A percentile compares a stretch with the other conserved stretches of the same genome.
Evolutionary conservation across 2,888 invertebrate genomes (phyloP).

Genomic region (Himalopsyche anomala): DNA sequence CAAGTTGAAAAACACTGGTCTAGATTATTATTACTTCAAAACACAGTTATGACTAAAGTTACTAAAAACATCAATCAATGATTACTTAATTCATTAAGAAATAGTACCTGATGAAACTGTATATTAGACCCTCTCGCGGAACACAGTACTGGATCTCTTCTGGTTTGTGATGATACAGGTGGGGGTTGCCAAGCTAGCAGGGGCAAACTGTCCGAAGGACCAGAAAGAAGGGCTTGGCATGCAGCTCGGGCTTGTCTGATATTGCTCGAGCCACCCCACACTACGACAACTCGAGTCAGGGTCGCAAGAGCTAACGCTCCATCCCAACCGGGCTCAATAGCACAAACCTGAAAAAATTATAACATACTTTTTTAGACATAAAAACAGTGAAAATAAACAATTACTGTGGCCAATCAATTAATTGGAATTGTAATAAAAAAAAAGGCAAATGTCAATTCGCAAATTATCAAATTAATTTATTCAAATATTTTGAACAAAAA

Average conservation of each 20-base stretch:
- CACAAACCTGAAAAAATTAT: slow-evolving; percentile 77
- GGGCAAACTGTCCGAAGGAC: slow-evolving; percentile 88
- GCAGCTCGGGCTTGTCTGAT: slow-evolving; percentile 81
- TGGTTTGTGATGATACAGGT: slow-evolving; percentile 80
- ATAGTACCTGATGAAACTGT: slow-evolving; percentile 87
- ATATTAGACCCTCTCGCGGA: slow-evolving; percentile 90
- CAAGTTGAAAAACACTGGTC: no score
- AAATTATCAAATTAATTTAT: not conserved
- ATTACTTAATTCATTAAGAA: no score
- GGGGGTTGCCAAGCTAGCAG: slow-evolving; percentile 95
- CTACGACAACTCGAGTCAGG: slow-evolving; percentile 86
- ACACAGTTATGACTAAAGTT: no score
- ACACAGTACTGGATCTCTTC: slow-evolving; percentile 89
- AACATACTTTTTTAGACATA: not conserved
- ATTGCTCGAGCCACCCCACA: slow-evolving; percentile 71
- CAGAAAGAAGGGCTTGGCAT: slow-evolving; percentile 85
- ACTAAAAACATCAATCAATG: no score
- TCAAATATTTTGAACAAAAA: not conserved
- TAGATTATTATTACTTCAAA: no score
- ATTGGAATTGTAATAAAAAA: no score
- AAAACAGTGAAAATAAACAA: not conserved
- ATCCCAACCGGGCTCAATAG: slow-evolving; percentile 79
- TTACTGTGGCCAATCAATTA: no score
- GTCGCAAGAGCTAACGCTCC: slow-evolving; percentile 94
- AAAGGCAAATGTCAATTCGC: no score